Evolutionary conservation across 2,797 vertebrate genomes (phyloP).

Genomic region (Iguana delicatissima): DNA sequence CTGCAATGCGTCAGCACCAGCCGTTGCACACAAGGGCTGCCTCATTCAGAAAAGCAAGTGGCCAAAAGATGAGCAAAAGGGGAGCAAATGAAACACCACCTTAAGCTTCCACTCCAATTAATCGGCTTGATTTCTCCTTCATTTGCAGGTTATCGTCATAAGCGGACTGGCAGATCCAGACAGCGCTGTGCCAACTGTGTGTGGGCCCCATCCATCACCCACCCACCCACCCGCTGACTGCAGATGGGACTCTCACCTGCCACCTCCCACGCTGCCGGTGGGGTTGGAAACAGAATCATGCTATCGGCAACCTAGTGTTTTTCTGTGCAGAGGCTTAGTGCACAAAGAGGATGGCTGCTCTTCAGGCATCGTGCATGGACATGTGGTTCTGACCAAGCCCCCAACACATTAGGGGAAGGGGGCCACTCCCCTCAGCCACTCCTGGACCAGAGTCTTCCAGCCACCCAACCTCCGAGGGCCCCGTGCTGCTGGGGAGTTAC

Average conservation of each 20-base stretch:
- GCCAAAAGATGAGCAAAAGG: no score
- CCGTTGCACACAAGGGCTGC: no score
- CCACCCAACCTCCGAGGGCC: conserved; percentile 82
- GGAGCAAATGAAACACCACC: background rate
- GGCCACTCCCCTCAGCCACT: conserved; percentile 66
- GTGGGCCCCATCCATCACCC: conserved; percentile 13
- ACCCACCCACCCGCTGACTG: no score
- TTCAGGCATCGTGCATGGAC: conserved; percentile 78
- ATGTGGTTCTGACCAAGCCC: conserved; percentile 80
- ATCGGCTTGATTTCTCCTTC: conserved; percentile 58
- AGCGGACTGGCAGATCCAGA: conserved; percentile 7
- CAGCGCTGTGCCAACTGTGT: conserved; percentile 19
- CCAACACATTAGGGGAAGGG: conserved; percentile 72
- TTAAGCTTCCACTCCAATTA: background rate
- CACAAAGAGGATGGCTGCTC: conserved; percentile 74
- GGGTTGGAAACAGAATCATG: conserved; percentile 84
- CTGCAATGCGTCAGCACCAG: background rate
- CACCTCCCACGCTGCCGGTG: conserved; percentile 75
- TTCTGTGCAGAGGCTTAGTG: conserved; percentile 65
- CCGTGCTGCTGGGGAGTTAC: conserved; percentile 88
- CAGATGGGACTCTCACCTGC: conserved; percentile 68
- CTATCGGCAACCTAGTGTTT: conserved; percentile 79
- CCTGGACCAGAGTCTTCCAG: conserved; percentile 79
- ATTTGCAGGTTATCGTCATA: conserved; percentile 61
- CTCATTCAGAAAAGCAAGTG: background rate